These are phyloP conservation scores for Tricholaema leucomelas DNA, from an alignment of 2,113 vertebrate species.

Conservation along the genomic window DNA sequence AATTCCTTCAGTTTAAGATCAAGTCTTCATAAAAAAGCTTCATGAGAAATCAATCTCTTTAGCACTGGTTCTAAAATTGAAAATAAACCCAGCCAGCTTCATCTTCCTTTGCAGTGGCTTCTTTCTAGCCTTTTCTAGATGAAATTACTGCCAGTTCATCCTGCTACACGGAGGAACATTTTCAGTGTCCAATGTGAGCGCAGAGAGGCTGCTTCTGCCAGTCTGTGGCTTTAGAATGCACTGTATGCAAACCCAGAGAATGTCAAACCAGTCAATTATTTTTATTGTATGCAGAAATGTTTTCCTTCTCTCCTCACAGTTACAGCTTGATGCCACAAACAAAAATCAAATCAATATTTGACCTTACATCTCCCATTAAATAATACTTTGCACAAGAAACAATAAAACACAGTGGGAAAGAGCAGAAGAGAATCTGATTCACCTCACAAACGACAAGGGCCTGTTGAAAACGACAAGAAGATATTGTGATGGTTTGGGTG, in stretches of 20 bases:
- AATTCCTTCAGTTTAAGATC: constrained; percentile 51
- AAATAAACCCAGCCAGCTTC: constrained; percentile 13
- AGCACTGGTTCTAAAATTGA: constrained; percentile 11
- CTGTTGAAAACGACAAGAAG: constrained; percentile 28
- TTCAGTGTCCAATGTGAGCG: background rate
- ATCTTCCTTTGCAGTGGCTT: background rate
- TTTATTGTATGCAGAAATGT: background rate
- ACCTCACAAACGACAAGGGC: background rate
- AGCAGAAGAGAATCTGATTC: background rate
- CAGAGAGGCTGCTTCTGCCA: background rate
- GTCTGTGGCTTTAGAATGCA: background rate
- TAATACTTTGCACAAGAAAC: background rate
- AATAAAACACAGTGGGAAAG: background rate
- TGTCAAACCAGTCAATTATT: background rate
- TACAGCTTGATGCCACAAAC: background rate
- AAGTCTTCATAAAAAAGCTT: constrained; percentile 37
- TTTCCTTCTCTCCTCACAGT: background rate
- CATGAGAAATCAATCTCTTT: constrained; percentile 50
- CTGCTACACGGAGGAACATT: background rate
- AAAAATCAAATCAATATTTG: background rate
- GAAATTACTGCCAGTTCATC: background rate
- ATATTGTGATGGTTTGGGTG: no score
- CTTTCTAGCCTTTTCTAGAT: background rate
- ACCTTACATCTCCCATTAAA: background rate
- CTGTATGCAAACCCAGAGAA: background rate